Evolutionary conservation across 2,113 vertebrate genomes (phyloP), one percentile per base, ranked within the genome.

Genomic region (Megaceryle torquata): DNA sequence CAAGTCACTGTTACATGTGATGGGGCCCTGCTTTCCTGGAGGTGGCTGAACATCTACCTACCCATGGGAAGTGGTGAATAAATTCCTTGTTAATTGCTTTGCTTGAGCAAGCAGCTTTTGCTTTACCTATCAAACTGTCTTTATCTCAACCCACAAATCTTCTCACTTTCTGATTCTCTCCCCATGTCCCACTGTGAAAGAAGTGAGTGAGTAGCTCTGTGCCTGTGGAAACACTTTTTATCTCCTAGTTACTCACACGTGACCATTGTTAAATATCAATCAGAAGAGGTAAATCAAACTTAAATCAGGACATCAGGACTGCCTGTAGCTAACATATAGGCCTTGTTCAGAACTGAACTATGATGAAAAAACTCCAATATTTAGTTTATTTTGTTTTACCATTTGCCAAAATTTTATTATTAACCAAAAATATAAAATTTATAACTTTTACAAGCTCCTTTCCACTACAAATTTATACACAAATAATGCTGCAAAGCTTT

Each of bases 1-100:
- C 13, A 57, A 24, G 33, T 20, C 54, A 25, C 4, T 2, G 2
- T 22, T 53, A 31, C 0, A 2, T 1, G 1, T 43, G 11, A 29
- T 44, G 13, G 37, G 82, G 2, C 5, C 8, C 31, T 29, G 17
- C 15, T 86, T 43, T 90, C 21, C 37, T 85, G 10, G 8, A 53
- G 8, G 15, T 53, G 25, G 51, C 51, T 53, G 51, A 53, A 53
- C 26, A 15, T 28, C 26, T 53, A 28, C 26, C 51, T 53, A 15
- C 3, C 24, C 54, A 48, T 37, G 28, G 11, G 16, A 67, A 88
- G 24, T 5, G 0, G 0, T 43, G 15, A 82, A 75, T 50, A 1
- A 59, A 54, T 54, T 63, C 10, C 21, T 59, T 71, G 5, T n/a
- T 43, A 41, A 41, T 70, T 70, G 14, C 8, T 85, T 78, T 93